Percentiles rank a stretch among this genome's conserved stretches.
phyloP scores from a whole-genome alignment of 2,888 invertebrate genomes.

The Taenaris catops region DNA sequence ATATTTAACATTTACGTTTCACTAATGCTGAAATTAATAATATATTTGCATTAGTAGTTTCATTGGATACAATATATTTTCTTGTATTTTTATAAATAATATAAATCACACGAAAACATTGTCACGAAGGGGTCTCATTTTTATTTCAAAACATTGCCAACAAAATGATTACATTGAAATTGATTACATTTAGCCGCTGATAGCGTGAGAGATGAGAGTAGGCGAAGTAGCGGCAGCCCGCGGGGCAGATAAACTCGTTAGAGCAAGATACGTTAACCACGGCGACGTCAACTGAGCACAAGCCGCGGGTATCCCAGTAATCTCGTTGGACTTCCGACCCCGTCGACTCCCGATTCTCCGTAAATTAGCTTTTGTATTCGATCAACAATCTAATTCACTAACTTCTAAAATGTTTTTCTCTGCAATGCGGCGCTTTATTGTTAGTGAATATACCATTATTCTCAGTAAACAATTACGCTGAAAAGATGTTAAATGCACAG shows the following conservation, averaged over 20 bases:
- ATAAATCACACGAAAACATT: no score
- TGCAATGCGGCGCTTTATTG: constrained; percentile 31
- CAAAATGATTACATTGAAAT: constrained; percentile 38
- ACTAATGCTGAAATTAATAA: no score
- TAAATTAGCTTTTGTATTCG: constrained; percentile 68
- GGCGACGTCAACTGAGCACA: constrained; percentile 44
- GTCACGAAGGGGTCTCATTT: constrained; percentile 2
- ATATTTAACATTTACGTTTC: no score
- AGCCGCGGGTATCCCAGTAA: constrained; percentile 61
- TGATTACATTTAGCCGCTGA: constrained; percentile 58
- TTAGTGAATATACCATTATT: constrained; percentile 10
- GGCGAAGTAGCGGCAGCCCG: constrained; percentile 53
- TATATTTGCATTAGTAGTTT: no score
- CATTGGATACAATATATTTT: no score
- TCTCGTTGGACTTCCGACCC: constrained; percentile 67
- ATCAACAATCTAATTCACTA: constrained; percentile 67
- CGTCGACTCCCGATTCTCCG: constrained; percentile 59
- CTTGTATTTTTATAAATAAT: no score
- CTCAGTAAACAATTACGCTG: constrained; percentile 41
- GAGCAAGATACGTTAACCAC: constrained; percentile 57
- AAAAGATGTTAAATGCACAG: constrained; percentile 44
- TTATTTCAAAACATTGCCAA: constrained; percentile 14
- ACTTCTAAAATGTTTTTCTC: constrained; percentile 52
- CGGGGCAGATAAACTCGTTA: constrained; percentile 78
- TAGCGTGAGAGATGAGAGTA: constrained; percentile 60